Conservation (phyloP, 64 coral and sea anemone species). For the Dendronephthya gigantea region DNA sequence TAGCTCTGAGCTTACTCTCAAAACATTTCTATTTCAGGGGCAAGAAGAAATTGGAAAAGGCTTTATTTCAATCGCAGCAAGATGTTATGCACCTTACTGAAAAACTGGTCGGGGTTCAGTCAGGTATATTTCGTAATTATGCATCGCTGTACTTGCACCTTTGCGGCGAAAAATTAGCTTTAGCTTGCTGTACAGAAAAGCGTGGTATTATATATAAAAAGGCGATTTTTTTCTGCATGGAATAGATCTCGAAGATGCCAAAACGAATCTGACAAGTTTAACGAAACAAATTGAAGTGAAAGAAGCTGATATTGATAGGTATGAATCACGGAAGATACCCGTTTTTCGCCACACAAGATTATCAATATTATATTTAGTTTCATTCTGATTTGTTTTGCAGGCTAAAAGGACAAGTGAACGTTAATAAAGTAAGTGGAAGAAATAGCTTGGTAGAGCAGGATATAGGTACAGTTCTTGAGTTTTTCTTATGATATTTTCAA, state of each 20-base stretch:
- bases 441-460: not conserved
- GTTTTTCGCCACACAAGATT: not conserved
- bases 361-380: not conserved
- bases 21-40: conserved; percentile 14
- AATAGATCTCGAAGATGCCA: conserved; percentile 75
- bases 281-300: conserved; percentile 76
- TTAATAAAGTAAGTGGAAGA: not conserved
- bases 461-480: not conserved
- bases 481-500: not conserved
- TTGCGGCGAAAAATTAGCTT: no score
- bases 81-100: conserved; percentile 45
- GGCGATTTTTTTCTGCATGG: not conserved
- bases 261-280: conserved; percentile 59
- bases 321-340: not conserved
- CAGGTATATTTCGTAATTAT: no score
- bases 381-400: not conserved
- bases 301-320: conserved; percentile 81
- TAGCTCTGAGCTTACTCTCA: no score
- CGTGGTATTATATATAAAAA: not conserved
- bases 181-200: no score
- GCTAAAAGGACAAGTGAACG: not conserved
- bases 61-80: conserved; percentile 41
- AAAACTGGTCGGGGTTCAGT: conserved; percentile 67
- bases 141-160: no score
- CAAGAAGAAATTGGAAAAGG: conserved; percentile 37